Percentiles rank a stretch among this genome's conserved stretches.
phyloP scores from a whole-genome alignment of 2,888 invertebrate species.

The Aplocera efformata region DNA sequence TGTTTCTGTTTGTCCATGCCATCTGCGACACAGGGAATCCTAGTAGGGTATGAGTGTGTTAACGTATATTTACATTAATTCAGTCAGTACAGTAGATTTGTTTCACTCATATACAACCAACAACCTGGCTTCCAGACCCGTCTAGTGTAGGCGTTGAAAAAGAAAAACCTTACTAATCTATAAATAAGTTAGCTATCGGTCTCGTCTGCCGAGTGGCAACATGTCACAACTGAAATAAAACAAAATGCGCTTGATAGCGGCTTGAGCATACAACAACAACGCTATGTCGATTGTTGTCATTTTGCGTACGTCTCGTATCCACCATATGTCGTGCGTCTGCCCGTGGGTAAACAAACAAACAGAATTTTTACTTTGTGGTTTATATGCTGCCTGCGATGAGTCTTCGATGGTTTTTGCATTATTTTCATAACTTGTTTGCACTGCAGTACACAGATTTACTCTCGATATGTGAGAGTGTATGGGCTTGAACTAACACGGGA shows the following conservation, averaged over 20 bases:
- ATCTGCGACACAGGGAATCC: too few relatives aligned
- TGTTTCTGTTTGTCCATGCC: too few relatives aligned
- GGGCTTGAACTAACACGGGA: too few relatives aligned
- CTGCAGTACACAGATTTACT: too few relatives aligned
- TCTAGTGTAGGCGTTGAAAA: too few relatives aligned
- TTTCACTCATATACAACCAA: too few relatives aligned
- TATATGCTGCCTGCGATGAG: conserved; percentile 9
- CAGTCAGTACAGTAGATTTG: too few relatives aligned
- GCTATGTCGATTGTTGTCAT: conserved; percentile 60
- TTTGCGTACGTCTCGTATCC: conserved; percentile 62
- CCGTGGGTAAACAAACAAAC: conserved; percentile 52
- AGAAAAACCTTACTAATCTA: conserved; percentile 29
- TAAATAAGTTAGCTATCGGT: conserved; percentile 44
- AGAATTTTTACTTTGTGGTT: conserved; percentile 39
- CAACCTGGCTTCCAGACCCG: too few relatives aligned
- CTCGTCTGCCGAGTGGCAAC: conserved; percentile 31
- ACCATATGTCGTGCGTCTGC: conserved; percentile 71
- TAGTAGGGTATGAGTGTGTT: too few relatives aligned
- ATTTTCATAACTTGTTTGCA: too few relatives aligned
- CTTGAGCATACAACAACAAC: conserved; percentile 68
- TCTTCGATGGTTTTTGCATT: conserved; percentile 7
- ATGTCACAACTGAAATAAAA: conserved; percentile 41
- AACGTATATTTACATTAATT: too few relatives aligned
- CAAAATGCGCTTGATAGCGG: conserved; percentile 41
- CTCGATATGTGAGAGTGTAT: too few relatives aligned